These are phyloP conservation scores for Nudaria mundana DNA, from an alignment of 2,888 invertebrate species.

Conservation along the genomic window DNA sequence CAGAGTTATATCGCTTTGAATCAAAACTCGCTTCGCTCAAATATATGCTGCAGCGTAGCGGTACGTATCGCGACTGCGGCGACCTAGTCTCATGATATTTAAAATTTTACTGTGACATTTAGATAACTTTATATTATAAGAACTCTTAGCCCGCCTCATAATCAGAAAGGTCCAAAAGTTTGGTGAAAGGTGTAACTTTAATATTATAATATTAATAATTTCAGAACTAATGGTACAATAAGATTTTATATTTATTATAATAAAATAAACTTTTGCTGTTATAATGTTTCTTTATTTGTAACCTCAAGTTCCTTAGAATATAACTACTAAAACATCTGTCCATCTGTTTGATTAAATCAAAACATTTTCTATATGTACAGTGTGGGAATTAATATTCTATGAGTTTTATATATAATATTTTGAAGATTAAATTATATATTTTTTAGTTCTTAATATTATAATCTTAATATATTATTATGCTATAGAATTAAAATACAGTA, in stretches of 20 bases:
- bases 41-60: too few relatives aligned
- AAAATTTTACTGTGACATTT: too few relatives aligned
- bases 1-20: too few relatives aligned
- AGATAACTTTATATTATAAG: too few relatives aligned
- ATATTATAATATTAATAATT: not conserved
- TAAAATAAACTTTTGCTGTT: constrained; percentile 36
- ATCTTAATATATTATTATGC: constrained; percentile 10
- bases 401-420: constrained; percentile 20
- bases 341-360: constrained; percentile 28
- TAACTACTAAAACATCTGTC: constrained; percentile 21
- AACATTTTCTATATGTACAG: constrained; percentile 40
- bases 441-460: constrained; percentile 9
- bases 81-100: too few relatives aligned
- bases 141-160: too few relatives aligned
- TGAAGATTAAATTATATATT: constrained; percentile 12
- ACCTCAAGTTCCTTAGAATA: constrained; percentile 16
- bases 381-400: constrained; percentile 8
- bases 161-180: constrained; percentile 4
- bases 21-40: too few relatives aligned
- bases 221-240: constrained; percentile 15
- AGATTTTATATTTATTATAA: too few relatives aligned
- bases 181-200: constrained; percentile 8
- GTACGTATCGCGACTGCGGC: too few relatives aligned
- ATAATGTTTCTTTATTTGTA: constrained; percentile 23
- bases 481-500: constrained; percentile 16